Evolutionary conservation across 2,888 invertebrate species (phyloP), one percentile per base, ranked within the genome.

Genomic region (Hedychridium roseum): DNA sequence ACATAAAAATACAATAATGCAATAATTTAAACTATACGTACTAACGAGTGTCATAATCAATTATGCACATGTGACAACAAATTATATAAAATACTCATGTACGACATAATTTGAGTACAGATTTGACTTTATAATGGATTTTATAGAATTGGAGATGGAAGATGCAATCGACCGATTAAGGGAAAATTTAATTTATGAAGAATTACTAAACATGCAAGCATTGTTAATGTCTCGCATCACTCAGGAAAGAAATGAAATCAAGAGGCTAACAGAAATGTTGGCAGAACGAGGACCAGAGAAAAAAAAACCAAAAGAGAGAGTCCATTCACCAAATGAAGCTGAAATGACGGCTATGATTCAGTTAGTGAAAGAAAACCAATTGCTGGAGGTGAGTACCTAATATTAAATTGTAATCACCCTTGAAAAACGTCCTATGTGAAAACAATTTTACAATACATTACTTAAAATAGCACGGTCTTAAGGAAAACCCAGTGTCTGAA

Each of bases 231-330:
- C 85, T 1, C 86, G 88, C 69, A 89, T 92, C 42, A 85, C 86
- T 68, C 84, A 85, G 0, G 92, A 92, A 78, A 86, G 85, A 62
- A 85, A 86, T 28, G 90, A 91, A 80, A 87, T 91, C 9, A 84
- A 86, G 16, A 85, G 84, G 54, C 78, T 89, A 11, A 83, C 55
- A 30, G 73, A 75, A 30, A 64, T 69, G 50, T 49, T 78, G 15
- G 50, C 60, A 1, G 73, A 76, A 44, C 64, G 57, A 7, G 67
- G 67, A 21, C 54, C 50, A 6, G 63, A 65, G 7, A 73, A 67
- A 20, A 67, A 68, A 12, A 69, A 66, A 36, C 60, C 63, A 17
- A 63, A 60, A 18, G 74, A 60, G 36, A 70, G 64, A 27, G 45
- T 61, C 21, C 66, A 76, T 44, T 78, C 76, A 37, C 82, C 82